phyloP scores from a whole-genome alignment of 2,797 vertebrate species.

The Syngnathus rostellatus region DNA sequence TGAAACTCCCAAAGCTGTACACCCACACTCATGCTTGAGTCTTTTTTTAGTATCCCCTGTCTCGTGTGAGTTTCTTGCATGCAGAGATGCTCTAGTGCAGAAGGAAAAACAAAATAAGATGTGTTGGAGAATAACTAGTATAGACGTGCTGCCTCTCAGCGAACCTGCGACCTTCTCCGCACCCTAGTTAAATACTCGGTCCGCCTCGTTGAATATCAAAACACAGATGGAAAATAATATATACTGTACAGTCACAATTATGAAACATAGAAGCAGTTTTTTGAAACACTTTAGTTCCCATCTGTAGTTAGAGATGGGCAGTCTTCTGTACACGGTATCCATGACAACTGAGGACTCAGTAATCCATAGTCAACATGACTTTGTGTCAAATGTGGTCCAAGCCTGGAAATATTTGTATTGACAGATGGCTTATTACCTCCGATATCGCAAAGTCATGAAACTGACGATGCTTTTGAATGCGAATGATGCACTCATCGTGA shows the following conservation, averaged over 20 bases:
- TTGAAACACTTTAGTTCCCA: slow-evolving; percentile 7
- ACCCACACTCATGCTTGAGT: slow-evolving; percentile 39
- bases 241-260: neutral
- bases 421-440: slow-evolving; percentile 7
- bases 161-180: slow-evolving; percentile 1
- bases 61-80: slow-evolving; percentile 15
- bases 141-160: slow-evolving; percentile 8
- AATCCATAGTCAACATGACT: slow-evolving; percentile 35
- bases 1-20: slow-evolving; percentile 30
- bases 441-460: slow-evolving; percentile 13
- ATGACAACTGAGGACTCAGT: slow-evolving; percentile 53
- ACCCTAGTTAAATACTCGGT: neutral
- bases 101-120: neutral
- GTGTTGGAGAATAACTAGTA: neutral
- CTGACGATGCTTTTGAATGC: neutral
- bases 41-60: slow-evolving; percentile 29
- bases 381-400: slow-evolving; percentile 34
- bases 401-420: slow-evolving; percentile 21
- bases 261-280: neutral
- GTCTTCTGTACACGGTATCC: slow-evolving; percentile 48
- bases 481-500: neutral
- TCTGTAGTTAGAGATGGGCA: slow-evolving; percentile 23
- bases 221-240: neutral
- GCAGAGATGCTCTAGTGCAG: slow-evolving; percentile 5
- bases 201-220: neutral